These are phyloP conservation scores for Micromesistius poutassou DNA, from an alignment of 2,797 vertebrate genomes.

Conservation along the genomic window DNA sequence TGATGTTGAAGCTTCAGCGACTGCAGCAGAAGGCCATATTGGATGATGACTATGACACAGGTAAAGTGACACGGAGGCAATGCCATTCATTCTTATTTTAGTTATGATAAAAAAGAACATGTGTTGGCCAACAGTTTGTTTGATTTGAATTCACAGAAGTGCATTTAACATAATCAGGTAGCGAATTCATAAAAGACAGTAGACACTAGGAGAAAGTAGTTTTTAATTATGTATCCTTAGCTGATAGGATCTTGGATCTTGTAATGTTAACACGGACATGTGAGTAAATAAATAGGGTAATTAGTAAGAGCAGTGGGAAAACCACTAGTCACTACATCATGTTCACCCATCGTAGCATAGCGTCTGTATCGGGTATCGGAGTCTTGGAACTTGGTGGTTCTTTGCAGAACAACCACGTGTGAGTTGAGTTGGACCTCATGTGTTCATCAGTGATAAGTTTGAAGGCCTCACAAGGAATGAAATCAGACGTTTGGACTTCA, in stretches of 20 bases:
- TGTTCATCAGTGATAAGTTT: not conserved
- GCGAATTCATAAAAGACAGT: not conserved
- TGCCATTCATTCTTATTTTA: not conserved
- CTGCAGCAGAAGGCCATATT: conserved; percentile 85
- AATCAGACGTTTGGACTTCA: conserved; percentile 2
- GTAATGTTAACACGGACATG: conserved; percentile 9
- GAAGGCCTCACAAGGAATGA: not conserved
- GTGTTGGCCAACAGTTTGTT: not conserved
- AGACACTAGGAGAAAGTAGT: not conserved
- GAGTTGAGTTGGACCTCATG: not conserved
- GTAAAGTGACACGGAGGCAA: conserved; percentile 63
- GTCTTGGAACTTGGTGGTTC: not conserved
- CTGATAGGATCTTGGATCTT: not conserved
- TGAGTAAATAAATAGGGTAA: conserved; percentile 21
- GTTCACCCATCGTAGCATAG: conserved; percentile 15
- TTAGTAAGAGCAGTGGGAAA: conserved; percentile 1
- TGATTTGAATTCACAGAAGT: not conserved
- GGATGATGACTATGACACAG: conserved; percentile 85
- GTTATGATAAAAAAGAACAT: not conserved
- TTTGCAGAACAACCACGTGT: not conserved
- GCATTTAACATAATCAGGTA: not conserved
- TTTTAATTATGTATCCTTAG: not conserved
- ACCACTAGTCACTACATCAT: not conserved
- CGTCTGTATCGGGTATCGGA: not conserved
- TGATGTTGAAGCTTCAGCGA: conserved; percentile 80